Base-by-base conservation (phyloP, 2,113 vertebrate species). In the Channa maculata region DNA sequence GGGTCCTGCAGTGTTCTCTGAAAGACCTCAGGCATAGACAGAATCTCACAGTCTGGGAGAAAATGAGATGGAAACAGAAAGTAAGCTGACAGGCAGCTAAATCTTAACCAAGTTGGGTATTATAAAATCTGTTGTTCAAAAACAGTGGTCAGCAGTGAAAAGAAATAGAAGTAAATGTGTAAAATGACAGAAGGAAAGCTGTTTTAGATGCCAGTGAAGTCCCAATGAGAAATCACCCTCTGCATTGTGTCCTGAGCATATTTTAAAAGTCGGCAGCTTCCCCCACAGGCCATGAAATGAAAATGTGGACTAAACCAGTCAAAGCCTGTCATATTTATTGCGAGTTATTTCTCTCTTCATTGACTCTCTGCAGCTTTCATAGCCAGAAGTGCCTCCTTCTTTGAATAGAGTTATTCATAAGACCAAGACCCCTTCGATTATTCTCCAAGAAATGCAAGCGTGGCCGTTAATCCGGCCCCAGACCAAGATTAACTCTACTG, bases 401-500 rank as follows among this genome's bases (percentile, higher is more conserved):
- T 54, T 72, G 79, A 64, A 68, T 44, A n/a, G 63, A 89, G 71
- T 78, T 79, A 79, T 87, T 83, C 78, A 74, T 81, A 87, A 78
- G 75, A 63, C 76, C 49, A 65, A 71, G 65, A 71, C 70, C 58
- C 61, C 83, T 86, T 85, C 67, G 53, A 84, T 89, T 85, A 86
- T 89, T 88, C 82, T 81, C 74, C 38, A 48, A 58, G 74, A 86
- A 92, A 86, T 59, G 67, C 77, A 66, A 68, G 65, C 73, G 36
- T 51, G 52, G 80, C 60, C 44, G 66, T 76, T 91, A 91, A 92
- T 90, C 89, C 84, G 48, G 77, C 80, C 84, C 60, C 76, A 3
- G 81, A 86, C 88, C 79, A 77, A 83, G 85, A 91, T 92, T 86
- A 92, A 89, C 87, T 91, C 72, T 2, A 48, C 86, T 44, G 78